Evolutionary conservation across 2,888 invertebrate genomes (phyloP).

Genomic region (Euplagia quadripunctaria): DNA sequence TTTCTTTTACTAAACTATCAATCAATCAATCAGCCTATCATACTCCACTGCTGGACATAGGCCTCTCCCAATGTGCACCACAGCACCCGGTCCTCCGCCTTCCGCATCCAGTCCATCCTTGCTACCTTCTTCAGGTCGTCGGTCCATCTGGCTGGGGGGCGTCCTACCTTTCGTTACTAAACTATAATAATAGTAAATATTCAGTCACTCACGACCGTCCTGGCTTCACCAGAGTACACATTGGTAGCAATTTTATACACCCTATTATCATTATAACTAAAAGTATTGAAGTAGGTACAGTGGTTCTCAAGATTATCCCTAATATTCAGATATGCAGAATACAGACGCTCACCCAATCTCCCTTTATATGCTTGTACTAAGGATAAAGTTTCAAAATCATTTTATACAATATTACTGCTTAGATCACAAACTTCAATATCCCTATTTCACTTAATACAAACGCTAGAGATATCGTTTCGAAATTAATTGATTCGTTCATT

Average conservation of each 20-base stretch:
- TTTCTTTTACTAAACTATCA: no score
- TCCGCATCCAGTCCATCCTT: no score
- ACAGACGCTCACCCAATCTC: neutral
- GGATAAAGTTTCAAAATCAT: neutral
- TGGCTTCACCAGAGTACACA: neutral
- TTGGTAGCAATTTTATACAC: neutral
- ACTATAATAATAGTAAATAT: no score
- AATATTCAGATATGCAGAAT: neutral
- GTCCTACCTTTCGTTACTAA: no score
- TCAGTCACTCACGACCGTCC: no score
- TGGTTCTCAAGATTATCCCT: neutral
- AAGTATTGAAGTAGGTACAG: neutral
- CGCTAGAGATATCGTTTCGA: neutral
- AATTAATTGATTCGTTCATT: slow-evolving; percentile 16
- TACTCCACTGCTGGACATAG: no score
- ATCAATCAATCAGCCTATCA: no score
- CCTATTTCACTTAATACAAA: neutral
- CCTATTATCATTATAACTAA: neutral
- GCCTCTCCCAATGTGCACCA: no score
- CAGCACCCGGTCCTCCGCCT: no score
- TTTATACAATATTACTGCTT: neutral
- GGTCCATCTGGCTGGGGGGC: no score
- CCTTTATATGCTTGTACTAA: neutral
- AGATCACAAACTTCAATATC: slow-evolving; percentile 1
- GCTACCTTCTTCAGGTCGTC: no score